A percentile compares a stretch with the other conserved stretches of the same genome.
Evolutionary conservation across 2,888 invertebrate genomes (phyloP).

Genomic region (Platycnemis pennipes): DNA sequence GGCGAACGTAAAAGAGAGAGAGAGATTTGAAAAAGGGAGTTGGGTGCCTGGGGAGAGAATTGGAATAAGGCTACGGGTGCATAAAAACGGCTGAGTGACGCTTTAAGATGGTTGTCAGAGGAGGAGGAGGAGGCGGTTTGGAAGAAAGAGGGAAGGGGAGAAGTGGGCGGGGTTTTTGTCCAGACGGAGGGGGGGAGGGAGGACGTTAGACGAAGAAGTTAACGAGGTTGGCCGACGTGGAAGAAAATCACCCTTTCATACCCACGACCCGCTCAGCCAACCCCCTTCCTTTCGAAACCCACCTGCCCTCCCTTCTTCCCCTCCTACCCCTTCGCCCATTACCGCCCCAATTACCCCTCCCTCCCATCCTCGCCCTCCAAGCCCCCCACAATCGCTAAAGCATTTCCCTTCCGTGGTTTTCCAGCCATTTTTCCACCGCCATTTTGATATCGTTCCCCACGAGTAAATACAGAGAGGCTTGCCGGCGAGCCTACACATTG

Average conservation of each 20-base stretch:
- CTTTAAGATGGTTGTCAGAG: constrained; percentile 24
- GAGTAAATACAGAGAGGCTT: too few relatives aligned
- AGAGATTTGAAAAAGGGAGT: background rate
- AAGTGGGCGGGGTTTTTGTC: constrained; percentile 38
- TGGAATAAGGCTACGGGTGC: background rate
- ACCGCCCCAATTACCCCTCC: background rate
- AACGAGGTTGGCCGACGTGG: constrained; percentile 23
- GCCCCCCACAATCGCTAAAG: background rate
- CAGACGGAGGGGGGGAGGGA: background rate
- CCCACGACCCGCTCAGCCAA: too few relatives aligned
- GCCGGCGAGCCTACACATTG: too few relatives aligned
- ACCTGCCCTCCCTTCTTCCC: background rate
- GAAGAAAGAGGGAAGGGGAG: background rate
- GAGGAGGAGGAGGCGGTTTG: constrained; percentile 26
- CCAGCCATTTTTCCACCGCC: background rate
- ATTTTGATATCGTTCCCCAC: background rate
- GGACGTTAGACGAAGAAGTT: constrained; percentile 19
- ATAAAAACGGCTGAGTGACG: constrained; percentile 12
- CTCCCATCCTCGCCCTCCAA: background rate
- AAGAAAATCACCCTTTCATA: background rate
- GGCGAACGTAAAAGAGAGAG: background rate
- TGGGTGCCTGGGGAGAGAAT: background rate
- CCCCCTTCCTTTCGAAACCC: background rate
- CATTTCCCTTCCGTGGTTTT: background rate
- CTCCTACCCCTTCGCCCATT: background rate